Conservation (phyloP, 2,888 invertebrate species). For the Melangyna quadrimaculata region DNA sequence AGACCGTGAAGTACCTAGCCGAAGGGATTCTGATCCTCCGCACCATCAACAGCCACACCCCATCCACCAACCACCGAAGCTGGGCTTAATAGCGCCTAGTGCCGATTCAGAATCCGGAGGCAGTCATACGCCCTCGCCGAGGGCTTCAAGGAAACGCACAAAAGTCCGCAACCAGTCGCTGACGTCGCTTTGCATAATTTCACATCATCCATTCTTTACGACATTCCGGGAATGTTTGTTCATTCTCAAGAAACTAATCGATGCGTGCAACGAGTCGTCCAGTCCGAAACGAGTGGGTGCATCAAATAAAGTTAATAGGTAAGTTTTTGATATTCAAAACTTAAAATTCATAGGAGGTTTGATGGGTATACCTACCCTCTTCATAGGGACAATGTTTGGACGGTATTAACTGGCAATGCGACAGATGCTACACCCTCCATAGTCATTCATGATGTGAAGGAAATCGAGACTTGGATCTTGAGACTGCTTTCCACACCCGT, state of each 20-base stretch:
- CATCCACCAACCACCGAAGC: conserved; percentile 82
- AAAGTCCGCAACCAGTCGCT: conserved; percentile 94
- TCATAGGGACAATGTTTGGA: conserved; percentile 96
- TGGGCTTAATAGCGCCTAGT: conserved; percentile 86
- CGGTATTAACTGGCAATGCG: conserved; percentile 92
- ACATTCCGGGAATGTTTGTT: conserved; percentile 98
- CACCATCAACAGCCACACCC: conserved; percentile 76
- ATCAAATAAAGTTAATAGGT: conserved; percentile 93
- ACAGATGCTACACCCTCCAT: conserved; percentile 91
- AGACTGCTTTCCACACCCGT: conserved; percentile 97
- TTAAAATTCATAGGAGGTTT: neutral
- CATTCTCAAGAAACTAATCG: conserved; percentile 96
- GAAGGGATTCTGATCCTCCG: conserved; percentile 85
- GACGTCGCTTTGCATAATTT: conserved; percentile 97
- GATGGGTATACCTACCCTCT: neutral
- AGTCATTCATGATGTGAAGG: conserved; percentile 96
- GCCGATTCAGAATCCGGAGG: conserved; percentile 94
- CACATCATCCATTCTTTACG: conserved; percentile 99
- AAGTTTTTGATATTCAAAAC: conserved; percentile 73
- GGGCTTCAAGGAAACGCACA: conserved; percentile 90
- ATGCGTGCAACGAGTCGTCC: conserved; percentile 97
- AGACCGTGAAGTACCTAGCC: conserved; percentile 91
- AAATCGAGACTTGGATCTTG: conserved; percentile 99
- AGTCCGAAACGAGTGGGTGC: conserved; percentile 94
- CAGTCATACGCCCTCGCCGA: conserved; percentile 92